Conservation (phyloP, 1,140 invertebrate genomes). For the Telenomus remus region DNA sequence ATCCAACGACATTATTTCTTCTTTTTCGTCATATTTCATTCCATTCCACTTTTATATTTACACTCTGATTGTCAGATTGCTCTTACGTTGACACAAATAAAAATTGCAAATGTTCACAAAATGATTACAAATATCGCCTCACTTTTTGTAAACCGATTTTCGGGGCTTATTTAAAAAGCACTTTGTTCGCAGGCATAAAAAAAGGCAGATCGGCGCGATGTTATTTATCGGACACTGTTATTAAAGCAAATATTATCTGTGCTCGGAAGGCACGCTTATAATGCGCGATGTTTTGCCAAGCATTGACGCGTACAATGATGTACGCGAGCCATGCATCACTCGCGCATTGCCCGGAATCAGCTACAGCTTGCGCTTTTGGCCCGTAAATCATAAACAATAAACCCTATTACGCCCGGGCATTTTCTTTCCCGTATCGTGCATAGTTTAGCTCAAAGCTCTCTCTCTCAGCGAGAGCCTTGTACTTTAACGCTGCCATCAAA, state of each 20-base stretch:
- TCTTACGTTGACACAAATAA: too few species aligned
- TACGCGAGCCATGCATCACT: conserved; percentile 49
- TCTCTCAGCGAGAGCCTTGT: background rate
- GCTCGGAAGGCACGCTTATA: conserved; percentile 35
- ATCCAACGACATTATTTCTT: background rate
- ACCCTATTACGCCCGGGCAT: conserved; percentile 38
- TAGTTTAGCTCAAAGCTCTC: conserved; percentile 10
- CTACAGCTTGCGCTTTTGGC: conserved; percentile 54
- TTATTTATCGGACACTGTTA: conserved; percentile 45
- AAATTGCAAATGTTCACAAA: too few species aligned
- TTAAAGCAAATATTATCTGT: conserved; percentile 49
- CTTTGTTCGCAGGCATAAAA: conserved; percentile 9
- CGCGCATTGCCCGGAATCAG: conserved; percentile 50
- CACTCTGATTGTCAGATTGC: too few species aligned
- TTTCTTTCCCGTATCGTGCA: conserved; percentile 45
- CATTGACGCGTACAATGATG: conserved; percentile 56
- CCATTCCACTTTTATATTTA: background rate
- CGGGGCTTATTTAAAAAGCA: background rate
- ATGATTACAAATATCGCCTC: too few species aligned
- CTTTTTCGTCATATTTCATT: background rate
- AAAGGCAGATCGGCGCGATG: conserved; percentile 8
- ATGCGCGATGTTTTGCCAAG: conserved; percentile 42
- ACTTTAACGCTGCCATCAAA: background rate
- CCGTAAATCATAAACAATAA: conserved; percentile 59
- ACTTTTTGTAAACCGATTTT: too few species aligned